Base-by-base conservation (phyloP, 2,113 vertebrate genomes). In the Eurypyga helias region DNA sequence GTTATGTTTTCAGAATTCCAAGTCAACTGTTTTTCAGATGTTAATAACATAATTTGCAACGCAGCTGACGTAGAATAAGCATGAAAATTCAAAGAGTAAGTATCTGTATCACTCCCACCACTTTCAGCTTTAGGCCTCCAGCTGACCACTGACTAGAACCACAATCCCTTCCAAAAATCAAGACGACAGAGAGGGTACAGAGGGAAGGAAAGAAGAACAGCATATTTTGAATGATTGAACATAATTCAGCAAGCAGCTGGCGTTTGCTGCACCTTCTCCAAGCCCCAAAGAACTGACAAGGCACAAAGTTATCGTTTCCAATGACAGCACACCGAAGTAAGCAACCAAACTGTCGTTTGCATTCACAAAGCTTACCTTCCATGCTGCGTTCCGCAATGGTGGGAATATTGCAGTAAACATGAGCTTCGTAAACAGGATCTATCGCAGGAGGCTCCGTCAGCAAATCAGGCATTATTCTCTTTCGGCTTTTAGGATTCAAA, bases 331-430 rank as follows among this genome's bases (percentile, higher is more conserved):
- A 1, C 0, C n/a, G 72, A 54, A 75, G 34, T 2, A n/a, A 80
- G 61, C 46, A 79, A 26, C 13, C 24, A 4, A 19, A 2, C 34
- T 24, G 36, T 4, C 10, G 1, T 8, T 6, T 52, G 18, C 26
- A 11, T 38, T 64, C 7, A 43, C 62, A 7, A 26, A 36, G 38
- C 97, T 98, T 96, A 99, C 99, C 99, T 98, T 99, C 99, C 98
- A 99, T 99, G 95, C 99, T 99, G 87, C 97, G 99, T 65, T 99
- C 99, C 1, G 98, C 98, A 91, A 97, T 94, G 57, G 98, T 99
- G 16, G 99, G 99, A 48, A 98, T 96, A 66, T 99, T 99, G 97
- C 99, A 99, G 97, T 99, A 99, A 70, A 98, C 91, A 2, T 96
- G 98, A 20, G 99, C 99, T 96, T 99, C 99, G 7, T 98, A 97